Base-by-base conservation (phyloP, 2,888 invertebrate species). In the Scaptodrosophila latifasciaeformis region DNA sequence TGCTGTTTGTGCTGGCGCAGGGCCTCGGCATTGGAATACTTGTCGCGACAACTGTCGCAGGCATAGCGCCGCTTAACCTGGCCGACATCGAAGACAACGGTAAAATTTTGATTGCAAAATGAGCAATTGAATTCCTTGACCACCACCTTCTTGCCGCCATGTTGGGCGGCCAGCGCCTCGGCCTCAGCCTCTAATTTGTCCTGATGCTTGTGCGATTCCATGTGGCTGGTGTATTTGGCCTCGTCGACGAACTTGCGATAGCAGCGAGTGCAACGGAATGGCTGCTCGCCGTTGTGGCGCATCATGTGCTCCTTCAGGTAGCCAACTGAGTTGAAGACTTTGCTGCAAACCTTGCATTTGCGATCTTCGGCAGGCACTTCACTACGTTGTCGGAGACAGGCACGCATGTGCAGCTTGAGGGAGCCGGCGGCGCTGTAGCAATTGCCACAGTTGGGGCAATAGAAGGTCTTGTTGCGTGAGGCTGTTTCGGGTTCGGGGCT, bases 351-450 rank as follows among this genome's bases (percentile, higher is more conserved):
- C n/a, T 82, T 80, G 52, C 86, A 86, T 49, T 85, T 85, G 24
- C 85, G 78, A 27, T 85, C 84, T 47, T 84, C 82, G 6, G 80
- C 62, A 0, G 83, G 82, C 1, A 83, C 70, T 49, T 86, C 86
- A 35, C 75, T 72, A 15, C 84, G 83, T 18, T 84, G 82, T 0
- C 85, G 84, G 37, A 86, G 56, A 19, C 86, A 86, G 10, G 86
- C 86, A 17, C 86, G 82, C 76, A 86, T 86, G 30, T 86, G 86
- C 4, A 86, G 62, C 54, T 86, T 86, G 0, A 86, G 50, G 1
- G 86, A 86, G 0, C 86, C 86, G 7, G 86, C 86, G 10, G 86
- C 86, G 49, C 85, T 84, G 24, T 86, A 86, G 42, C 86, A 86
- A 48, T 86, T 86, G 19, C 86, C 86, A 39, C 86, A 86, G 40